Evolutionary conservation across 2,797 vertebrate species (phyloP).

Genomic region (Menidia menidia): DNA sequence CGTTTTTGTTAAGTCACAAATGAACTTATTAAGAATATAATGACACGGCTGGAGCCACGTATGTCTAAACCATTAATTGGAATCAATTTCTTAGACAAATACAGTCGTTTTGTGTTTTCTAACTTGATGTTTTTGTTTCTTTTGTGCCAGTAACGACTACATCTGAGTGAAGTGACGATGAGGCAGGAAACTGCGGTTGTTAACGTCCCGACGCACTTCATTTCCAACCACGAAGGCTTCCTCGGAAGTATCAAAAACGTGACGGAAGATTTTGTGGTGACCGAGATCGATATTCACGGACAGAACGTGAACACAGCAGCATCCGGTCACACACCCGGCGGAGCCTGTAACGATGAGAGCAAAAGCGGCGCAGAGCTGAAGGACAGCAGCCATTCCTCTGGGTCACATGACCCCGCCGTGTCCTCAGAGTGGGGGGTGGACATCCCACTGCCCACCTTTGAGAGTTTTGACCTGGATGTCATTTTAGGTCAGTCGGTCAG

Average conservation of each 20-base stretch:
- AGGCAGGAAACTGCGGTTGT: constrained; percentile 58
- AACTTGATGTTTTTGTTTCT: background rate
- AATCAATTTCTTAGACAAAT: background rate
- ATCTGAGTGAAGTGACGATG: constrained; percentile 58
- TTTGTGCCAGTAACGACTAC: background rate
- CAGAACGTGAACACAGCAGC: constrained; percentile 60
- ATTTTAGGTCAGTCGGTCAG: constrained; percentile 81
- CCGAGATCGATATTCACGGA: constrained; percentile 84
- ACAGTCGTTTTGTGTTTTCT: background rate
- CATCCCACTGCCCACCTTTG: constrained; percentile 42
- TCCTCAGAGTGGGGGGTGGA: constrained; percentile 39
- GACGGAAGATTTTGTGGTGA: constrained; percentile 90
- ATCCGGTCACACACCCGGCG: constrained; percentile 13
- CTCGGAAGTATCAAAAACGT: constrained; percentile 88
- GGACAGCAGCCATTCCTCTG: constrained; percentile 22
- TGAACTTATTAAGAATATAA: too few species aligned
- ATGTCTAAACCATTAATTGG: too few species aligned
- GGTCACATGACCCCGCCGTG: constrained; percentile 33
- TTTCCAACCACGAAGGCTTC: constrained; percentile 88
- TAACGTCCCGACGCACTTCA: constrained; percentile 68
- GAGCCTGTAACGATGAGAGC: constrained; percentile 40
- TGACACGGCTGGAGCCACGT: too few species aligned
- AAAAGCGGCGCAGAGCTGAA: constrained; percentile 13
- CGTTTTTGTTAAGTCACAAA: background rate
- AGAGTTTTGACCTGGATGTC: constrained; percentile 76